Conservation (phyloP, 1,140 invertebrate genomes). For the Ridgeia piscesae region DNA sequence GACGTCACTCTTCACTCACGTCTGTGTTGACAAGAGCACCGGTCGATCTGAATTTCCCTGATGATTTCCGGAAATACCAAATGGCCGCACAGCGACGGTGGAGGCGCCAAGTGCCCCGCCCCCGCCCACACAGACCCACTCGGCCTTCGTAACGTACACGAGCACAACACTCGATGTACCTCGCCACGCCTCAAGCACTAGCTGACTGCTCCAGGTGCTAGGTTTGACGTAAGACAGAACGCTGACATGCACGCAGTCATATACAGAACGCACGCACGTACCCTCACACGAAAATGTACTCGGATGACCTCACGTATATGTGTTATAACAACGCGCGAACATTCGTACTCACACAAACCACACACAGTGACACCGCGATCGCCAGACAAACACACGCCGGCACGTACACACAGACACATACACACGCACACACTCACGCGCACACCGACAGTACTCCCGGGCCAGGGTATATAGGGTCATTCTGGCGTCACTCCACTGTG, state of each 20-base stretch:
- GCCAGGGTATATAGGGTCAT: not conserved
- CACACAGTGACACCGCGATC: too few relatives aligned
- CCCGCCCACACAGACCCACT: not conserved
- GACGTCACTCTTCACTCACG: not conserved
- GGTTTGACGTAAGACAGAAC: not conserved
- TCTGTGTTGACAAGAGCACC: not conserved
- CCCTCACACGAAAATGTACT: not conserved
- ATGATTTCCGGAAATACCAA: not conserved
- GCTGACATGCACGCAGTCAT: not conserved
- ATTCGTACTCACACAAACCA: too few relatives aligned
- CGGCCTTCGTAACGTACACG: too few relatives aligned
- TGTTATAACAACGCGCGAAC: too few relatives aligned
- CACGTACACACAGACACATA: not conserved
- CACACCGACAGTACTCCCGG: not conserved
- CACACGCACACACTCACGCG: not conserved
- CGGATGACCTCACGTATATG: too few relatives aligned
- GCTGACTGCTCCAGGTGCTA: not conserved
- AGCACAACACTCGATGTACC: not conserved
- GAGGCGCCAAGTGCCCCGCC: not conserved
- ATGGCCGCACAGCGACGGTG: not conserved
- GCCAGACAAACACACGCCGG: not conserved
- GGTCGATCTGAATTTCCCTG: not conserved
- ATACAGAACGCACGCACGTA: not conserved
- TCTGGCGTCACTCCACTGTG: not conserved
- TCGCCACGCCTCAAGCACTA: not conserved